phyloP scores from a whole-genome alignment of 1,140 invertebrate species.

The Periplaneta americana region DNA sequence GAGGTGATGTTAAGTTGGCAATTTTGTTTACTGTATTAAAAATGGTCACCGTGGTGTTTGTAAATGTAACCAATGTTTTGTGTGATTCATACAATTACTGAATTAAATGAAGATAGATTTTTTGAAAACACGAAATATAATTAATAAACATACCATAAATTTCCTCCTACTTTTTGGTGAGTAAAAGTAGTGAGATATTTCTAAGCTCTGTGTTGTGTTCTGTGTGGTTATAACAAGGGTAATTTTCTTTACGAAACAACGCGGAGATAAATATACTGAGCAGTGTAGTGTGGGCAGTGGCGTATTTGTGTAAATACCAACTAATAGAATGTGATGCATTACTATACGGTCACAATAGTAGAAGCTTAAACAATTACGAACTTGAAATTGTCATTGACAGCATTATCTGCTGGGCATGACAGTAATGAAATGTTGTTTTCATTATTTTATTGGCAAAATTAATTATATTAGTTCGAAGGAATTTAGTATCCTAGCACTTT shows the following conservation, averaged over 20 bases:
- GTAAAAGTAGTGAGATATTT: not conserved
- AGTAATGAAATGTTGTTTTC: too few relatives aligned
- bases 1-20: not conserved
- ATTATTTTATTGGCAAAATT: too few relatives aligned
- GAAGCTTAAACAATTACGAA: too few relatives aligned
- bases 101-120: not conserved
- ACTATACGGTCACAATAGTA: too few relatives aligned
- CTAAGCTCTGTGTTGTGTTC: not conserved
- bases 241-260: not conserved
- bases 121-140: not conserved
- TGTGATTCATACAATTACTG: not conserved
- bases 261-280: too few relatives aligned
- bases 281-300: too few relatives aligned
- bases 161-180: not conserved
- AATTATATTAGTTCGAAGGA: too few relatives aligned
- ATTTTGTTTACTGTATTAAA: not conserved
- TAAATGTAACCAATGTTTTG: not conserved
- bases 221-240: not conserved
- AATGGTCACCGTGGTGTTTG: not conserved
- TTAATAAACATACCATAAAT: not conserved
- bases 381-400: too few relatives aligned
- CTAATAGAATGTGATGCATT: too few relatives aligned
- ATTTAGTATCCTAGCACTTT: too few relatives aligned
- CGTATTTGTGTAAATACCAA: too few relatives aligned
- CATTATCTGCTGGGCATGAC: too few relatives aligned